Conservation (phyloP, 64 coral and sea anemone species). For the Pocillopora damicornis region DNA sequence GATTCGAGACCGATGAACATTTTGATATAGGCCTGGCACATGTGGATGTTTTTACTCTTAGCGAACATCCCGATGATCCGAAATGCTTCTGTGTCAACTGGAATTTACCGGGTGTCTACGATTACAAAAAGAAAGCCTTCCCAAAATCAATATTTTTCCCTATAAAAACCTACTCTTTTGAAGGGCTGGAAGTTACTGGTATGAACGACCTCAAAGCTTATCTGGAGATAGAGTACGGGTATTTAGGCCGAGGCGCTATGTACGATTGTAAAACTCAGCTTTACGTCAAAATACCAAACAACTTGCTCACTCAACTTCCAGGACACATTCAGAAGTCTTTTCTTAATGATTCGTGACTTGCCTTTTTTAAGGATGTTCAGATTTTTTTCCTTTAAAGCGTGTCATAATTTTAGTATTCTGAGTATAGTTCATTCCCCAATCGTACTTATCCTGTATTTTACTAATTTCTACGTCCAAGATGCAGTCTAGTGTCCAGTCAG, state of each 20-base stretch:
- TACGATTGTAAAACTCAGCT: constrained; percentile 1
- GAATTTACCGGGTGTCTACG: constrained; percentile 11
- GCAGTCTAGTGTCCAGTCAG: too few relatives aligned
- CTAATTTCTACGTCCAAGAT: too few relatives aligned
- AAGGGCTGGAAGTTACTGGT: constrained; percentile 12
- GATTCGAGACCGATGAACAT: not conserved
- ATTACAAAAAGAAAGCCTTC: constrained; percentile 31
- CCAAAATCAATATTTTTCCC: constrained; percentile 32
- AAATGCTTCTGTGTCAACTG: constrained; percentile 27
- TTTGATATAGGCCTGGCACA: not conserved
- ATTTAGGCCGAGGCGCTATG: constrained; percentile 25
- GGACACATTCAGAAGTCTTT: not conserved
- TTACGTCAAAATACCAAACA: constrained; percentile 40
- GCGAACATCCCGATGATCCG: constrained; percentile 24
- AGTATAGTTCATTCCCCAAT: not conserved
- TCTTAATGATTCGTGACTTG: not conserved
- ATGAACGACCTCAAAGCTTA: constrained; percentile 30
- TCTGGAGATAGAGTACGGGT: constrained; percentile 26
- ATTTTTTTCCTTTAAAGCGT: not conserved
- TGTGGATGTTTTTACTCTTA: constrained; percentile 18
- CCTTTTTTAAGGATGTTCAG: not conserved
- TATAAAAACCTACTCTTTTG: not conserved
- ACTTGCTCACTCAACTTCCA: not conserved
- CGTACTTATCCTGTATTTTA: too few relatives aligned
- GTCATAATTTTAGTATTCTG: not conserved